Evolutionary conservation across 2,797 vertebrate species (phyloP).

Genomic region (Lacerta viridis): DNA sequence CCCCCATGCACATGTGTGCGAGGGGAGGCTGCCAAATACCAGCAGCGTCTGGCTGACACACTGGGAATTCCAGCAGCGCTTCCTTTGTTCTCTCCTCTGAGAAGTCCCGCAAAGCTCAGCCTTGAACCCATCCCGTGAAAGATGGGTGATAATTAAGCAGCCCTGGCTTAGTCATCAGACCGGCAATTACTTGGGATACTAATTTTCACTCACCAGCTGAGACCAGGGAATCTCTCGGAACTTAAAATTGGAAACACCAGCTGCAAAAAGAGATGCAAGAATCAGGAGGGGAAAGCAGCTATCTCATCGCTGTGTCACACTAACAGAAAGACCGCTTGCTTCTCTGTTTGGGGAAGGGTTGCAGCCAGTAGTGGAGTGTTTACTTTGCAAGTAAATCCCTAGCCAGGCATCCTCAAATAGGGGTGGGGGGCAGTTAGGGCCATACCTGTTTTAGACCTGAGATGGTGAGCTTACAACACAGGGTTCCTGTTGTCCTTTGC

Average conservation of each 20-base stretch:
- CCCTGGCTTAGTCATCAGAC: conserved; percentile 50
- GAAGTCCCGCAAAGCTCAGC: conserved; percentile 31
- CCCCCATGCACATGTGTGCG: conserved; percentile 55
- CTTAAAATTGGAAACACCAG: conserved; percentile 26
- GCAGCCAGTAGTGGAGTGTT: neutral
- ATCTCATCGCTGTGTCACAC: neutral
- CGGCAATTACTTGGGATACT: conserved; percentile 42
- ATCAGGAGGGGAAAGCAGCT: neutral
- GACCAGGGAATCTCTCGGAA: conserved; percentile 48
- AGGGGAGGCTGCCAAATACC: conserved; percentile 69
- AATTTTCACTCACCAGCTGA: conserved; percentile 63
- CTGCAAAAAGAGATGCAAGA: conserved; percentile 23
- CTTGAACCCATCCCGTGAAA: neutral
- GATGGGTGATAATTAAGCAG: conserved; percentile 69
- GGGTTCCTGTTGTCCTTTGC: neutral
- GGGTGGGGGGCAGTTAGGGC: neutral
- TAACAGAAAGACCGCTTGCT: neutral
- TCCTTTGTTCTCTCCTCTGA: conserved; percentile 65
- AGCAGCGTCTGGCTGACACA: conserved; percentile 59
- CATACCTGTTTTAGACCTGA: neutral
- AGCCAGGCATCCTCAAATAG: neutral
- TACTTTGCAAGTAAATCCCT: neutral
- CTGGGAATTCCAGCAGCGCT: conserved; percentile 62
- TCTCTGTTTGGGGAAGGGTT: neutral
- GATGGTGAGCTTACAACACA: too few relatives aligned